These are phyloP conservation scores for Lymantria dispar DNA, from an alignment of 2,888 invertebrate species.

Conservation along the genomic window DNA sequence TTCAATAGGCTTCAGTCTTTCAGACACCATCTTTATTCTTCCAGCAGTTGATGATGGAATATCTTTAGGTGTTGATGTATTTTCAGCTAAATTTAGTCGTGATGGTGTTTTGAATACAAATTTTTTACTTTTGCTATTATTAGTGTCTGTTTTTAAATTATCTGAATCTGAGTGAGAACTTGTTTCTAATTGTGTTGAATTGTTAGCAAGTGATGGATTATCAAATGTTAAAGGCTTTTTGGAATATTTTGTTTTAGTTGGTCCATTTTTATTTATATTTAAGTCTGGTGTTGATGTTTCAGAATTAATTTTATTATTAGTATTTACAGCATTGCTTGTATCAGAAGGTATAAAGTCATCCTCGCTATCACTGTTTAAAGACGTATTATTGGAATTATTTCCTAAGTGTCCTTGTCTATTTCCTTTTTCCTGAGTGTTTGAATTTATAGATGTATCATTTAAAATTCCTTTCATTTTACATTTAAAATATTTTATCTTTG, in stretches of 20 bases:
- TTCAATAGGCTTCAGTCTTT: constrained; percentile 58
- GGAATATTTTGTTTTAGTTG: constrained; percentile 49
- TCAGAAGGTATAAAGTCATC: constrained; percentile 40
- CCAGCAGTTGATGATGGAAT: constrained; percentile 63
- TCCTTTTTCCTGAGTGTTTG: constrained; percentile 18
- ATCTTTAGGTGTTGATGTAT: constrained; percentile 40
- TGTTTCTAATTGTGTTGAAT: constrained; percentile 36
- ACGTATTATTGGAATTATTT: constrained; percentile 33
- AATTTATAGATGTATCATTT: constrained; percentile 62
- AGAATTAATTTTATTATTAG: constrained; percentile 2
- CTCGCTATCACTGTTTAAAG: constrained; percentile 34
- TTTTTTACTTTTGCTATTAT: constrained; percentile 64
- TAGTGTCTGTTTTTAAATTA: constrained; percentile 37
- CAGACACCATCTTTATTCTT: constrained; percentile 58
- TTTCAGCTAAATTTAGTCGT: constrained; percentile 43
- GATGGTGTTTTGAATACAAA: constrained; percentile 74
- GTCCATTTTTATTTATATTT: constrained; percentile 37
- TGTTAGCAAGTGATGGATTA: constrained; percentile 46
- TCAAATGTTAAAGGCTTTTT: constrained; percentile 59
- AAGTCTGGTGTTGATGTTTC: constrained; percentile 58
- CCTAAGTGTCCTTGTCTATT: constrained; percentile 29
- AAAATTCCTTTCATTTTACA: constrained; percentile 78
- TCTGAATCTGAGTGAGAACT: constrained; percentile 43
- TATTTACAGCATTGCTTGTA: constrained; percentile 3
- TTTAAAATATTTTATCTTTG: constrained; percentile 80